Evolutionary conservation across 2,888 invertebrate genomes (phyloP), one percentile per base, ranked within the genome.

Genomic region (Epinotia bilunana): DNA sequence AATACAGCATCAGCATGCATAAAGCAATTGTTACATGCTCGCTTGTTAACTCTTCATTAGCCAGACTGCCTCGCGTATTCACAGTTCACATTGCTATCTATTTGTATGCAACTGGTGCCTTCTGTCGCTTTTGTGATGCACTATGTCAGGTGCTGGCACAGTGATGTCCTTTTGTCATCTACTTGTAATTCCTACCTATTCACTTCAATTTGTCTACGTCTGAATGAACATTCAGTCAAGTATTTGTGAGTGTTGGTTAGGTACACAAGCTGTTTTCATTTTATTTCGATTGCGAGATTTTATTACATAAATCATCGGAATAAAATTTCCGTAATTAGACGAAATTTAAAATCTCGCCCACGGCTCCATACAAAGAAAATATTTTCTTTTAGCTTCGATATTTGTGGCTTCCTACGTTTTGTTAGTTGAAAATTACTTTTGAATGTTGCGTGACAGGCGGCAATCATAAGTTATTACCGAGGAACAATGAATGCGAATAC

Each of bases 361-460:
- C n/a, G 20, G n/a, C 33, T 20, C 13, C 23, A n/a, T 49, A 64
- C 33, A 70, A 70, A 74, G 16, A 74, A 69, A 69, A 16, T 20
- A 1, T 62, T 63, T 55, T 71, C 55, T 28, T 18, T n/a, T 1
- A 39, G 28, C n/a, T 67, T 16, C n/a, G 16, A 23, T n/a, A 28
- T 78, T 76, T 67, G 53, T 72, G 43, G 74, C 72, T 72, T 78
- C 77, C 74, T 65, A 20, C 64, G 62, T 65, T 68, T 70, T 72
- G 62, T 67, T 46, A 67, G 61, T 55, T 74, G 69, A 70, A 78
- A 77, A 76, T 79, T 75, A 84, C 83, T 87, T 86, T 88, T 84
- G 81, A 85, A 82, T 83, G 80, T 88, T 83, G 89, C 90, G 88
- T 91, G 90, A 84, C 84, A 83, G 78, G 73, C 74, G 77, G 82